Base-by-base conservation (phyloP, 2,113 vertebrate genomes). In the Mobula birostris region DNA sequence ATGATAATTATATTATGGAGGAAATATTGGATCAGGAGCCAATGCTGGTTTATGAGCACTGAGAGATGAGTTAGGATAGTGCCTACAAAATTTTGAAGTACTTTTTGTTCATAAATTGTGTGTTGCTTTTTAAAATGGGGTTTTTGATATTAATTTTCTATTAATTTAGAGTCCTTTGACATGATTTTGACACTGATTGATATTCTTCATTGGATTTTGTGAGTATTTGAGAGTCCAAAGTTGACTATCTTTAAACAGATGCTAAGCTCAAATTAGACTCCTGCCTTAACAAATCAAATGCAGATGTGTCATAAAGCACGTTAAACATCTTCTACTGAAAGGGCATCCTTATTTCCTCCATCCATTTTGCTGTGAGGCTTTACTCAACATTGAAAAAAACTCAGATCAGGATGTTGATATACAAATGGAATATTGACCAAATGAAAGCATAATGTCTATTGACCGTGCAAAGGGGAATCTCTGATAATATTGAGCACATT, bases 371-470 rank as follows among this genome's bases (percentile, higher is more conserved):
- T 90, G 24, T 63, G 58, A 29, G 56, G 58, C 12, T n/a, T 5
- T 63, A 63, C 17, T 66, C n/a, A 90, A 27, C 90, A 72, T 36
- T 72, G 19, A 7, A 68, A 91, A 90, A 32, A n/a, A 2, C 29
- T 15, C 61, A 32, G 17, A 88, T 88, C 83, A 8, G 29, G 61
- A 90, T 90, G 29, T 36, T 90, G 85, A 90, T 58, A 90, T 66
- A 66, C 61, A 32, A 66, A 90, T 90, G 61, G 85, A 68, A 66
- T 66, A 90, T 90, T 90, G 85, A 90, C 85, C 61, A 6, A 66
- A 90, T 15, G n/a, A 66, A 68, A 90, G n/a, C 85, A 66, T 66
- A 66, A 90, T 90, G 61, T 90, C n/a, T 90, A 90, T 90, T 63
- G 85, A 90, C 61, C 66, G 61, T 90, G 58, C 61, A 90, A 66